phyloP scores from a whole-genome alignment of 2,797 vertebrate species.

The Gymnodraco acuticeps region DNA sequence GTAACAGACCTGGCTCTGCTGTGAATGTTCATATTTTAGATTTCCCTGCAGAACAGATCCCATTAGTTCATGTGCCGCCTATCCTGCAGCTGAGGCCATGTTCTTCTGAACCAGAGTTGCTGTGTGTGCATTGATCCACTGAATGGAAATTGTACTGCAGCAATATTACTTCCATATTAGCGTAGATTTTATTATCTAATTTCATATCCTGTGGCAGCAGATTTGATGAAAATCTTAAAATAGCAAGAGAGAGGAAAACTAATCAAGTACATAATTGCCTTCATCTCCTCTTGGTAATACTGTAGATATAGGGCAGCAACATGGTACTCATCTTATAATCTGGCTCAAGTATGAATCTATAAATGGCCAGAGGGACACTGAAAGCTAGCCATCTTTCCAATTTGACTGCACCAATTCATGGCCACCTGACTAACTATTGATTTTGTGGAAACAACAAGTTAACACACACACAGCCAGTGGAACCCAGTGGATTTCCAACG shows the following conservation, averaged over 20 bases:
- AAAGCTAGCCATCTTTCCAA: slow-evolving; percentile 37
- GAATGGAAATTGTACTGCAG: slow-evolving; percentile 23
- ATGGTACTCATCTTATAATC: slow-evolving; percentile 44
- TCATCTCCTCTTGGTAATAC: slow-evolving; percentile 34
- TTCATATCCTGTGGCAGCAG: slow-evolving; percentile 33
- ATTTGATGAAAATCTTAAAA: slow-evolving; percentile 52
- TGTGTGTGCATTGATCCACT: slow-evolving; percentile 1
- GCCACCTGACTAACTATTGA: slow-evolving; percentile 42
- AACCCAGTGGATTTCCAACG: slow-evolving; percentile 62
- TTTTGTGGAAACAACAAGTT: slow-evolving; percentile 37
- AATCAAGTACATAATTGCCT: slow-evolving; percentile 51
- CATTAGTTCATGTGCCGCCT: slow-evolving; percentile 18
- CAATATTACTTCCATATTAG: slow-evolving; percentile 26
- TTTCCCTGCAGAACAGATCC: slow-evolving; percentile 27
- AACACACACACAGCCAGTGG: slow-evolving; percentile 13
- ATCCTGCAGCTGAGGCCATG: slow-evolving; percentile 16
- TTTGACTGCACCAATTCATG: slow-evolving; percentile 32
- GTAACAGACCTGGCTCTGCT: slow-evolving; percentile 17
- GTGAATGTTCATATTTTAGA: slow-evolving; percentile 19
- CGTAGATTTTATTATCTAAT: slow-evolving; percentile 43
- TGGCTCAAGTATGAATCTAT: slow-evolving; percentile 53
- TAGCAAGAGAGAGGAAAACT: slow-evolving; percentile 36
- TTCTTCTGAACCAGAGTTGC: slow-evolving; percentile 19
- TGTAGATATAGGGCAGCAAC: slow-evolving; percentile 33
- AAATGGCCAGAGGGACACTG: slow-evolving; percentile 41